phyloP scores from a whole-genome alignment of 2,113 vertebrate species.

The Anser cygnoides region DNA sequence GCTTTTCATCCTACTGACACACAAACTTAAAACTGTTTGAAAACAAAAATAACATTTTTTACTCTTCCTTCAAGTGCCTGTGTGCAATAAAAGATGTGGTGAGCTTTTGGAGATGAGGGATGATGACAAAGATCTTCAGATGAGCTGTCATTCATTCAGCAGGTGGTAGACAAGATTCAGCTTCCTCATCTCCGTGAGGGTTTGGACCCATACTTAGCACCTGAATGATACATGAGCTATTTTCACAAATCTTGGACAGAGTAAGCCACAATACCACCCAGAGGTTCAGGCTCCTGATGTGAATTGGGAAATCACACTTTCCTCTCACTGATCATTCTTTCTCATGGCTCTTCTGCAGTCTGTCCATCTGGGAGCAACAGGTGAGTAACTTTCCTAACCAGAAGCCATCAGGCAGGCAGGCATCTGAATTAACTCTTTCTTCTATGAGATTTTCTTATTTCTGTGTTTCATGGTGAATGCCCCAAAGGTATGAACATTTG shows the following conservation, averaged over 20 bases:
- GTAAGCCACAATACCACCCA: neutral
- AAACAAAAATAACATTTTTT: neutral
- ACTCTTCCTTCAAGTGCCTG: neutral
- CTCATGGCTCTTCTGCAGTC: neutral
- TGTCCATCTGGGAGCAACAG: neutral
- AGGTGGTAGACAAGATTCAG: neutral
- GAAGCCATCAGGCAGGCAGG: neutral
- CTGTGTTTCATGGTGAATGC: neutral
- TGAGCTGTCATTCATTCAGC: neutral
- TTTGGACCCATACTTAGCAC: neutral
- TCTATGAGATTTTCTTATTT: neutral
- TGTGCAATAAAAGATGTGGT: neutral
- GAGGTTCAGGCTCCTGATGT: neutral
- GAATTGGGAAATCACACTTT: neutral
- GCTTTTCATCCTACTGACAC: neutral
- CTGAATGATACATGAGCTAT: fast-evolving
- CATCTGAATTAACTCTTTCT: neutral
- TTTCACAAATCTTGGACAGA: neutral
- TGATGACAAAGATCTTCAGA: neutral
- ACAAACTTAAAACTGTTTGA: neutral
- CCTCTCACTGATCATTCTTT: neutral
- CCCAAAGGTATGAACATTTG: neutral
- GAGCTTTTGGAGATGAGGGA: neutral
- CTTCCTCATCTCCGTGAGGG: neutral
- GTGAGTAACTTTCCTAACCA: neutral